phyloP scores from a whole-genome alignment of 2,797 vertebrate species.

The Falco concolor region DNA sequence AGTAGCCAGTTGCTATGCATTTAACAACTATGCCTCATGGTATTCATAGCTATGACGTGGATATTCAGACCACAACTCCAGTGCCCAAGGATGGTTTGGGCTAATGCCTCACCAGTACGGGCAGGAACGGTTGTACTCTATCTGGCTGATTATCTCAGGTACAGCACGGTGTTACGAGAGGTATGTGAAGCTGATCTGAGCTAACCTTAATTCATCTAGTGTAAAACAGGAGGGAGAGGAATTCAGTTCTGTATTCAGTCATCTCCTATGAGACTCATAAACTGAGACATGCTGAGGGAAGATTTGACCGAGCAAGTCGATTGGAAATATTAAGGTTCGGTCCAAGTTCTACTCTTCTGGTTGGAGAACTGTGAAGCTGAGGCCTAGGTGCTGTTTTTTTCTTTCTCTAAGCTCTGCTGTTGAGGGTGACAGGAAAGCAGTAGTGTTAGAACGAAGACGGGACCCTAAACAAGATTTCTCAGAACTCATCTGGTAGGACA shows the following conservation, averaged over 20 bases:
- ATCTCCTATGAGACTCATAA: accelerated
- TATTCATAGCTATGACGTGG: background rate
- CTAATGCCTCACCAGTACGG: background rate
- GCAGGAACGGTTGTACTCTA: background rate
- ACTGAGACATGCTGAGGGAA: background rate
- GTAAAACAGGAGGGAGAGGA: background rate
- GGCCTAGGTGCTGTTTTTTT: background rate
- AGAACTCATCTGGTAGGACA: background rate
- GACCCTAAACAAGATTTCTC: background rate
- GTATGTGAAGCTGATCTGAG: background rate
- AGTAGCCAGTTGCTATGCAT: background rate
- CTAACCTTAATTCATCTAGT: background rate
- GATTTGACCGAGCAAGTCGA: background rate
- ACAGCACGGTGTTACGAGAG: background rate
- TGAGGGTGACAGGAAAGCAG: background rate
- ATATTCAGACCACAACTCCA: background rate
- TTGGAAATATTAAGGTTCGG: background rate
- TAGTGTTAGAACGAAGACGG: accelerated
- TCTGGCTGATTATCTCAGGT: background rate
- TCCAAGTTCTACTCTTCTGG: background rate
- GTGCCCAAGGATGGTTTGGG: background rate
- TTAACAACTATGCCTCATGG: background rate
- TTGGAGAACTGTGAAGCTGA: background rate
- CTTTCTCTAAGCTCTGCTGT: background rate
- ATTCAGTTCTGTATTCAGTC: background rate